These are phyloP conservation scores for Peromyscus leucopus DNA, from an alignment of 2,113 vertebrate species.

Conservation along the genomic window DNA sequence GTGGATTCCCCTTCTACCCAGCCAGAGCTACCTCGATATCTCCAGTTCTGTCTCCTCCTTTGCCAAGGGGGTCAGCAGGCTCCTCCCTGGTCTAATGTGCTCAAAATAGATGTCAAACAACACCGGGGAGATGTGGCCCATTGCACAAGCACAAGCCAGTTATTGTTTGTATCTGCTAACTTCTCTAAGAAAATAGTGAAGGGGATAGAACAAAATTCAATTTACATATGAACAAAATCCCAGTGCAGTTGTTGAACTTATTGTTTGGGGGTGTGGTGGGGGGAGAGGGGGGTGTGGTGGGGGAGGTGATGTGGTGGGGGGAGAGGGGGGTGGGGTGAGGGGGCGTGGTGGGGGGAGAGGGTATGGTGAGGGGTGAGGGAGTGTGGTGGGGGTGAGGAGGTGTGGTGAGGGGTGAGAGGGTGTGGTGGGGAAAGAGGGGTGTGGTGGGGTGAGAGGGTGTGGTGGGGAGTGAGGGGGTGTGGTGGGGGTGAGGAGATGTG, in stretches of 20 bases:
- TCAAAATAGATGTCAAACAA: neutral
- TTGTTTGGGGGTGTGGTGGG: neutral
- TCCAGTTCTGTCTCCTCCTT: neutral
- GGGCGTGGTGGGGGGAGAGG: neutral
- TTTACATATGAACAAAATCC: slow-evolving; percentile 25
- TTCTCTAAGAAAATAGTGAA: slow-evolving; percentile 56
- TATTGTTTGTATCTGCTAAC: slow-evolving; percentile 25
- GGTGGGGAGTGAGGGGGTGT: neutral
- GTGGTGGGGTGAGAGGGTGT: no score
- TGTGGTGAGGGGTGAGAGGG: neutral
- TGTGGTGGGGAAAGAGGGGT: neutral
- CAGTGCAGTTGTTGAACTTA: slow-evolving; percentile 52
- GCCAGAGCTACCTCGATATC: neutral
- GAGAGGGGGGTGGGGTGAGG: no score
- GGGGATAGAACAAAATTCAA: slow-evolving; percentile 22
- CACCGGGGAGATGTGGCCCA: neutral
- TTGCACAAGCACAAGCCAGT: neutral
- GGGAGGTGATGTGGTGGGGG: no score
- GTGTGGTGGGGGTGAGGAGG: neutral
- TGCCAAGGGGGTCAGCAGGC: neutral
- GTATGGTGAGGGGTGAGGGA: neutral
- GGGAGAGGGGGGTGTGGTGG: neutral
- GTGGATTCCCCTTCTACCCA: neutral
- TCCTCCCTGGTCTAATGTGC: neutral
- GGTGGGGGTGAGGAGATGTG: neutral